phyloP scores from a whole-genome alignment of 2,113 vertebrate genomes.

The Indri indri region DNA sequence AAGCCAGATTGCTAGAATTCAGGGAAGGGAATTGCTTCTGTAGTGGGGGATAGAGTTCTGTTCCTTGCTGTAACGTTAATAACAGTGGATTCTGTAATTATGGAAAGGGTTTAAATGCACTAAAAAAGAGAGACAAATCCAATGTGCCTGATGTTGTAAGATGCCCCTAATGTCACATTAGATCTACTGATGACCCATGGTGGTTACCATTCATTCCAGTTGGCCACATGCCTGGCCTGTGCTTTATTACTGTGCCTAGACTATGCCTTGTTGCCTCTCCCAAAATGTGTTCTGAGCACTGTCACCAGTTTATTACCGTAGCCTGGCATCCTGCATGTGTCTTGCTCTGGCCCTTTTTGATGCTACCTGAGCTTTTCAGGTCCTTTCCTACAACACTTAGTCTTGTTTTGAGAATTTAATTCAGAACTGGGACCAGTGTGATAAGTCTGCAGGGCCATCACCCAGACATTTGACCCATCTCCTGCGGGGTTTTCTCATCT shows the following conservation, averaged over 20 bases:
- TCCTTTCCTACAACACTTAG: neutral
- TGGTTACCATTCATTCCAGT: neutral
- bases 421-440: neutral
- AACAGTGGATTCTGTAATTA: neutral
- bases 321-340: neutral
- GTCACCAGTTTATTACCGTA: neutral
- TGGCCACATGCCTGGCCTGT: neutral
- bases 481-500: conserved; percentile 1
- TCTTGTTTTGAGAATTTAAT: conserved; percentile 48
- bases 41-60: neutral
- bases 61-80: neutral
- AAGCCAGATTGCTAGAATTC: neutral
- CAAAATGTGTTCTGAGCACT: neutral
- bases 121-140: neutral
- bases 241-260: neutral
- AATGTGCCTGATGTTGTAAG: neutral
- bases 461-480: neutral
- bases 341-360: neutral
- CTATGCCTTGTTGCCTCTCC: neutral
- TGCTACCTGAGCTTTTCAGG: neutral
- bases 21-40: neutral
- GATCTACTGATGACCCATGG: neutral
- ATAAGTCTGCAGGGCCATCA: neutral
- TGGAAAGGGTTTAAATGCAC: neutral
- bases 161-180: neutral